phyloP scores from a whole-genome alignment of 2,797 vertebrate genomes.

The Lutjanus campechanus region DNA sequence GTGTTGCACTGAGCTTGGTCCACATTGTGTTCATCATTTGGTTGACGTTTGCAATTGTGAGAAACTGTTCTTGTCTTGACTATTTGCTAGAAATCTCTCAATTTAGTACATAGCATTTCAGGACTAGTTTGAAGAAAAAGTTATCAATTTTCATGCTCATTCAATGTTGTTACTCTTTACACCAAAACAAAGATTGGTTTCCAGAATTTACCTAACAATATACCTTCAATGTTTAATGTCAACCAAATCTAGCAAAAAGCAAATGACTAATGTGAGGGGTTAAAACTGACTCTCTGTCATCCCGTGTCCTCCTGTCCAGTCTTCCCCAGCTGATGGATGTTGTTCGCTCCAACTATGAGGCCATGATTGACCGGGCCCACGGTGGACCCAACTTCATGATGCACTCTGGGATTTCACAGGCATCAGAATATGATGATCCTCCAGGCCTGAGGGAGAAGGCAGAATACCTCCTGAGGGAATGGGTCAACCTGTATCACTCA shows the following conservation, averaged over 20 bases:
- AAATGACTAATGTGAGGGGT: not conserved
- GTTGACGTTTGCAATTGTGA: not conserved
- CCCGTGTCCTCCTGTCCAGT: conserved; percentile 70
- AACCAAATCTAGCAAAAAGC: not conserved
- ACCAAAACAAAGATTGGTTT: not conserved
- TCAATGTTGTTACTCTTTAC: not conserved
- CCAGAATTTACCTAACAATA: not conserved
- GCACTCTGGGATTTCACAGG: conserved; percentile 99
- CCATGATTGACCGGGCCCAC: conserved; percentile 98
- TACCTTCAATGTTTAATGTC: too few relatives aligned
- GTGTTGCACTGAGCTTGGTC: not conserved
- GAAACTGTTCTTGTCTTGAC: too few relatives aligned
- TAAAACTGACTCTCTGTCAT: not conserved
- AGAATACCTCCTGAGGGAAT: conserved; percentile 97
- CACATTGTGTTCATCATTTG: not conserved
- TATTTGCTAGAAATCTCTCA: too few relatives aligned
- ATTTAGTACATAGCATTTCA: too few relatives aligned
- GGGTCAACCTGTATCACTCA: conserved; percentile 99
- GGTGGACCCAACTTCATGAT: conserved; percentile 99
- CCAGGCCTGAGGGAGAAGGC: conserved; percentile 98
- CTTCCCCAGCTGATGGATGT: conserved; percentile 99
- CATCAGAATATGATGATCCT: conserved; percentile 98
- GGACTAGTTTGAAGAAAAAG: too few relatives aligned
- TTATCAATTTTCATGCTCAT: not conserved
- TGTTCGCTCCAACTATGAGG: conserved; percentile 98